phyloP scores from a whole-genome alignment of 2,888 invertebrate genomes.

The Apodemia zela region DNA sequence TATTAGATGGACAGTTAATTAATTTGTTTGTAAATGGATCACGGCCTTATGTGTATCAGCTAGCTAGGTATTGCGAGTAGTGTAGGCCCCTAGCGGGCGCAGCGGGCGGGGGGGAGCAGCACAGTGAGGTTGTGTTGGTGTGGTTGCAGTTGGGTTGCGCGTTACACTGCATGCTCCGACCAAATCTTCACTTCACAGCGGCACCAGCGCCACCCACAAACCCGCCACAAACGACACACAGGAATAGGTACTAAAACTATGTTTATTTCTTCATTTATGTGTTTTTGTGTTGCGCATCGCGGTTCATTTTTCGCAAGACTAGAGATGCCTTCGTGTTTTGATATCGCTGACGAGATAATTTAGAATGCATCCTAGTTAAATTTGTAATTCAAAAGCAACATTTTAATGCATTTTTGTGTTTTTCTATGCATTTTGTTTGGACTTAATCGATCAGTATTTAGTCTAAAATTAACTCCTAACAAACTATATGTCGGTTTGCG shows the following conservation, averaged over 20 bases:
- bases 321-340: slow-evolving; percentile 65
- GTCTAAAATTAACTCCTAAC: slow-evolving; percentile 67
- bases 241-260: slow-evolving; percentile 77
- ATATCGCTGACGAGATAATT: slow-evolving; percentile 61
- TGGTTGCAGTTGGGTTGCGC: slow-evolving; percentile 95
- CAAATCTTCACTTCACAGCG: slow-evolving; percentile 79
- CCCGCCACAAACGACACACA: slow-evolving; percentile 78
- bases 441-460: slow-evolving; percentile 57
- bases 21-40: slow-evolving; percentile 63
- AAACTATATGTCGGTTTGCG: slow-evolving; percentile 48
- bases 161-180: slow-evolving; percentile 94
- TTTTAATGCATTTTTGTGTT: slow-evolving; percentile 74
- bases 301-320: slow-evolving; percentile 61
- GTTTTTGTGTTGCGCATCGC: slow-evolving; percentile 78
- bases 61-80: slow-evolving; percentile 33
- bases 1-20: slow-evolving; percentile 50
- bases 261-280: slow-evolving; percentile 73
- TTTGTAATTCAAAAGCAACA: slow-evolving; percentile 63
- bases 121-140: slow-evolving; percentile 78
- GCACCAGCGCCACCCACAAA: slow-evolving; percentile 79
- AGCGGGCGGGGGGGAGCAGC: slow-evolving; percentile 39
- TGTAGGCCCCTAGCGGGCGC: slow-evolving; percentile 35
- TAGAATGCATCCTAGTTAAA: slow-evolving; percentile 62
- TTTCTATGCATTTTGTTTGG: slow-evolving; percentile 67
- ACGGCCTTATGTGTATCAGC: slow-evolving; percentile 38